Evolutionary conservation across 1,140 invertebrate genomes (phyloP).

Genomic region (Polypedilum pembai): DNA sequence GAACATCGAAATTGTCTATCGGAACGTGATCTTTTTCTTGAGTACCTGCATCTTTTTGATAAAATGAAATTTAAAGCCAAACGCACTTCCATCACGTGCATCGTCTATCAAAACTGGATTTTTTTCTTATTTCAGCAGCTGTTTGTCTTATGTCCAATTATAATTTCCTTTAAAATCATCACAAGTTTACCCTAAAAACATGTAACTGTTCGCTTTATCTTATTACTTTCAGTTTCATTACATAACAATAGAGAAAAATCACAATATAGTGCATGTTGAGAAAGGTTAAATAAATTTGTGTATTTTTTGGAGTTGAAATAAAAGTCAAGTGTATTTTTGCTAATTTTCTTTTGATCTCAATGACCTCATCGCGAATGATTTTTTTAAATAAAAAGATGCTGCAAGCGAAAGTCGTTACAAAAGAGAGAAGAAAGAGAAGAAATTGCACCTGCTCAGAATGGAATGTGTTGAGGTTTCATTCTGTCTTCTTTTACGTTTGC

Average conservation of each 20-base stretch:
- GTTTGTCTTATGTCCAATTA: background rate
- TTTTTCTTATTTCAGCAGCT: background rate
- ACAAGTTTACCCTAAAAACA: background rate
- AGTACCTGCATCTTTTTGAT: background rate
- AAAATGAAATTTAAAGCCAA: background rate
- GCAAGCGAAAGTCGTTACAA: background rate
- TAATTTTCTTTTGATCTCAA: too few relatives aligned
- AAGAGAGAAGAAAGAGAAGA: background rate
- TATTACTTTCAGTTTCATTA: background rate
- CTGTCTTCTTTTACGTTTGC: background rate
- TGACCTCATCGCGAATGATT: too few relatives aligned
- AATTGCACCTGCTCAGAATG: constrained; percentile 26
- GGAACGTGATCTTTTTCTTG: background rate
- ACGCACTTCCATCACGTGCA: constrained; percentile 20
- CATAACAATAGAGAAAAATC: background rate
- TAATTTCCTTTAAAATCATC: background rate
- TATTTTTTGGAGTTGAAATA: background rate
- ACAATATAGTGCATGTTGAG: background rate
- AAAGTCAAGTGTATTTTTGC: too few relatives aligned
- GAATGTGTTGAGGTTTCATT: background rate
- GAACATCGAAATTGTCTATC: background rate
- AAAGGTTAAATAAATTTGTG: background rate
- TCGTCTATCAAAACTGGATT: background rate
- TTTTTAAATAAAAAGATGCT: background rate
- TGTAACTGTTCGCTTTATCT: background rate